These are phyloP conservation scores for Ornithorhynchus anatinus DNA, from an alignment of 2,113 vertebrate genomes.

Conservation along the genomic window DNA sequence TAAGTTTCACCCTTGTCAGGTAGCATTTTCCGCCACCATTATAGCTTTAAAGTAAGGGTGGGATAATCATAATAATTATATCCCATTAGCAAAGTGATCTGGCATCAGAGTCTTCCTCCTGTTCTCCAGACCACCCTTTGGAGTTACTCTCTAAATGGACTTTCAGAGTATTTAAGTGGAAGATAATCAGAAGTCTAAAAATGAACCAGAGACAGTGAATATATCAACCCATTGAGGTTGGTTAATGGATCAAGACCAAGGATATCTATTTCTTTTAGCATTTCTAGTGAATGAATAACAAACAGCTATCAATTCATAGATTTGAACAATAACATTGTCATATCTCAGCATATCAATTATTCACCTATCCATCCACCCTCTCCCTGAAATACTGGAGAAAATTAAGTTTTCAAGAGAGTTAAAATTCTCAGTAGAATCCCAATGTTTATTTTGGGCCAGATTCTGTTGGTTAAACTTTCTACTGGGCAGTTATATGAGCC, in stretches of 20 bases:
- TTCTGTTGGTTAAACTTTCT: no score
- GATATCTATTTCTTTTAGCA: no score
- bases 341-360: no score
- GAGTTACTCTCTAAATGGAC: slow-evolving; percentile 27
- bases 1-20: slow-evolving; percentile 42
- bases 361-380: no score
- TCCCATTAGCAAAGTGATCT: slow-evolving; percentile 61
- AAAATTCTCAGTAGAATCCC: no score
- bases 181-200: slow-evolving; percentile 38
- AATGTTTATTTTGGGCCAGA: no score
- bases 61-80: slow-evolving; percentile 65
- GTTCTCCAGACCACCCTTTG: slow-evolving; percentile 30
- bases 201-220: slow-evolving; percentile 9
- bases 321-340: no score
- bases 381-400: no score
- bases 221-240: slow-evolving; percentile 13
- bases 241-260: slow-evolving; percentile 6
- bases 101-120: slow-evolving; percentile 40
- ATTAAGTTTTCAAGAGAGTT: no score
- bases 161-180: slow-evolving; percentile 21
- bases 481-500: no score
- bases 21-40: slow-evolving; percentile 43
- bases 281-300: no score
- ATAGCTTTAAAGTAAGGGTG: slow-evolving; percentile 50
- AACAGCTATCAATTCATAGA: no score